Evolutionary conservation across 2,797 vertebrate species (phyloP).

Genomic region (Sebastes minor): DNA sequence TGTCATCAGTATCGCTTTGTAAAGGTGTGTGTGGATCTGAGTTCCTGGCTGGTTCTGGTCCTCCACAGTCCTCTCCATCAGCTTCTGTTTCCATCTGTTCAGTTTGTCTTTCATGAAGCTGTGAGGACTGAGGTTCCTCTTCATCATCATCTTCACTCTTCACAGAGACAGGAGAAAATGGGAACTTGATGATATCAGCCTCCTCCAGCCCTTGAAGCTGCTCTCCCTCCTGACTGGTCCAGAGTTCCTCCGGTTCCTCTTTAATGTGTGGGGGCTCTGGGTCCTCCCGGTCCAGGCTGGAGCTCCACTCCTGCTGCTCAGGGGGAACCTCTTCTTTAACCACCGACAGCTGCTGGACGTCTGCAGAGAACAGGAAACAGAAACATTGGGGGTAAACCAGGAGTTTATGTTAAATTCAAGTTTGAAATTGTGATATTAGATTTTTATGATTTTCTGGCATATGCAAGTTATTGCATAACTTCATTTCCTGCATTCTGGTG

Average conservation of each 20-base stretch:
- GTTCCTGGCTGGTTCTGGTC: neutral
- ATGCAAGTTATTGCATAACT: no score
- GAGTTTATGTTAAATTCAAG: neutral
- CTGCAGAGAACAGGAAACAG: neutral
- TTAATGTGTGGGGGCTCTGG: neutral
- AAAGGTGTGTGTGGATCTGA: neutral
- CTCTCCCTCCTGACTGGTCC: neutral
- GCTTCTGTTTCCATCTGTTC: neutral
- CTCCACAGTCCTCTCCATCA: neutral
- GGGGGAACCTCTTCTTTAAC: neutral
- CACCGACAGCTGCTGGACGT: neutral
- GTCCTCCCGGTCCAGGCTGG: neutral
- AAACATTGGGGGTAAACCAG: neutral
- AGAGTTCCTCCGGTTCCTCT: neutral
- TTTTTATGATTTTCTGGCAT: no score
- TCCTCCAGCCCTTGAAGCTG: neutral
- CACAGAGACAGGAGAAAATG: neutral
- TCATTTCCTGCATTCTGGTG: no score
- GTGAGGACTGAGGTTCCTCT: neutral
- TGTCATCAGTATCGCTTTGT: neutral
- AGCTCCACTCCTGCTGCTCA: neutral
- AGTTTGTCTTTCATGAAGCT: neutral
- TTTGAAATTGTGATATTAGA: neutral
- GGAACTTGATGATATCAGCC: neutral
- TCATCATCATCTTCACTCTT: conserved; percentile 16